Base-by-base conservation (phyloP, 1,140 invertebrate species). In the Camponotus vicinus region DNA sequence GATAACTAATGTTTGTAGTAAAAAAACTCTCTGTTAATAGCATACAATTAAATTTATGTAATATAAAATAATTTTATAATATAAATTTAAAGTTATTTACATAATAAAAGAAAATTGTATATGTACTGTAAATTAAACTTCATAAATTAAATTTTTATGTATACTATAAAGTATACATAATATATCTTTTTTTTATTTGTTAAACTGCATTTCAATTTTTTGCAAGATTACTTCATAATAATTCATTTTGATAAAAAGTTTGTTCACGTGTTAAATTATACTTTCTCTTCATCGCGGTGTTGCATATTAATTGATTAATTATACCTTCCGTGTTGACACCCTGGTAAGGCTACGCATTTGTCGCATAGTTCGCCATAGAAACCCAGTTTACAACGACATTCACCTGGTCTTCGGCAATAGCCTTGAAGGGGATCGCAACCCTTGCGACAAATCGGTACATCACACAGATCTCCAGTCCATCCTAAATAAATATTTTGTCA, bases 401-500 rank as follows among this genome's bases (percentile, higher is more conserved):
- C 97, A 0, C 97, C 97, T 0, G 98, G 99, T 37, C 97, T 95
- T 87, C 98, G 97, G 95, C 99, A 99, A 92, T 98, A 98, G n/a
- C 99, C 99, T 96, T 99, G 98, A 87, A 98, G 96, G 13, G 97
- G 97, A 95, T 99, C 98, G 92, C 99, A 99, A 57, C 98, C 98
- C 87, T 98, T 97, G 78, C 97, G 96, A 95, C 99, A 99, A 91
- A 98, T 97, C 2, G 98, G 98, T 87, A 98, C 98, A 93, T 98
- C 98, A 94, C 98, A 99, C 42, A 99, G 96, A 92, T 98, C 97
- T 5, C 98, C 98, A 71, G 97, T 98, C 99, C 99, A 99, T 61
- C 97, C 96, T 92, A 80, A 85, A 79, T 42, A 67, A 63, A 73
- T 71, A 9, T 66, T 66, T 66, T 66, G 42, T 79, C 18, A 34